Conservation (phyloP, 2,888 invertebrate genomes). For the Physocephala rufipes region DNA sequence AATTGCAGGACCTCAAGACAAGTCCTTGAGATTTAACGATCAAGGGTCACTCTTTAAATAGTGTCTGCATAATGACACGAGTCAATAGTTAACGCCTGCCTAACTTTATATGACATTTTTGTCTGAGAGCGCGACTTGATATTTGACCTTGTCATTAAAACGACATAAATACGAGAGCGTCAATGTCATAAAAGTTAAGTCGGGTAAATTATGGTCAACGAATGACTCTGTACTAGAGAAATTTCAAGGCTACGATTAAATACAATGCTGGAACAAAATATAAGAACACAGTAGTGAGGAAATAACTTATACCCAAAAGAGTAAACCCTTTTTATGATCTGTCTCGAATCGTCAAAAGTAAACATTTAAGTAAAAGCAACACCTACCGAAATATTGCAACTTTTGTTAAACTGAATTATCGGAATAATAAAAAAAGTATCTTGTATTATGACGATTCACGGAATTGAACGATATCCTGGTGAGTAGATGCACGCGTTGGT, state of each 20-base stretch:
- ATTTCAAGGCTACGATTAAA: background rate
- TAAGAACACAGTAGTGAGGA: no score
- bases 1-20: background rate
- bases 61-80: slow-evolving; percentile 25
- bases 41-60: no score
- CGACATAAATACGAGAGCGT: background rate
- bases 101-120: background rate
- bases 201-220: no score
- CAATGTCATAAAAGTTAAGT: no score
- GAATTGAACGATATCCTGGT: background rate
- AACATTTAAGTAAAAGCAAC: no score
- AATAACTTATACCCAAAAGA: no score
- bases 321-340: no score
- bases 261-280: no score
- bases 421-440: background rate
- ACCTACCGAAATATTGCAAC: no score
- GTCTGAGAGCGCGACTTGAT: slow-evolving; percentile 3
- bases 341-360: no score
- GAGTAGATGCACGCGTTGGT: background rate
- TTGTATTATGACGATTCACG: no score
- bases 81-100: background rate
- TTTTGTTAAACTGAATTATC: background rate
- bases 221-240: background rate
- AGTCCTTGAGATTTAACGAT: no score
- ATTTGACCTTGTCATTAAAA: slow-evolving; percentile 16